Evolutionary conservation across 2,888 invertebrate species (phyloP).

Genomic region (Rhodophaea formosa): DNA sequence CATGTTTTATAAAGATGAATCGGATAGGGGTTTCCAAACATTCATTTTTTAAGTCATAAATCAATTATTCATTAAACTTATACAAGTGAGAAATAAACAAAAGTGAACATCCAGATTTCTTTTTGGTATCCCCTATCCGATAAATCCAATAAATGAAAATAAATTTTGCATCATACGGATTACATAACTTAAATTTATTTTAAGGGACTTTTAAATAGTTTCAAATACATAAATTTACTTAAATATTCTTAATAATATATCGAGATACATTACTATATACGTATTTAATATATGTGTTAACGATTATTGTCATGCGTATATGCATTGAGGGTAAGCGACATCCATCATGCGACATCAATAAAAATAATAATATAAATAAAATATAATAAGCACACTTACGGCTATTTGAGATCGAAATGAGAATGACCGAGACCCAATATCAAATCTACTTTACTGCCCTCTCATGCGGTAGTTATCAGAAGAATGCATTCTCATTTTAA

Average conservation of each 20-base stretch:
- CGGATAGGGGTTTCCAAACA: not conserved
- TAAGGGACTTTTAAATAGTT: slow-evolving; percentile 5
- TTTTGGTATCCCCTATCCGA: not conserved
- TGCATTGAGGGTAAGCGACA: slow-evolving; percentile 69
- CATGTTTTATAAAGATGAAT: not conserved
- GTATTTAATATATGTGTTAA: slow-evolving; percentile 21
- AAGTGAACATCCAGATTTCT: not conserved
- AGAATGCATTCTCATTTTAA: slow-evolving; percentile 74
- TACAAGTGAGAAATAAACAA: no score
- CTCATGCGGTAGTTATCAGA: slow-evolving; percentile 41
- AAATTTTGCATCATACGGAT: slow-evolving; percentile 13
- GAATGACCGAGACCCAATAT: slow-evolving; percentile 63
- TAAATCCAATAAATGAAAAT: not conserved
- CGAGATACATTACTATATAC: slow-evolving; percentile 19
- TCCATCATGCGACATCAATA: slow-evolving; percentile 75
- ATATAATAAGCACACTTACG: slow-evolving; percentile 44
- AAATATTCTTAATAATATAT: slow-evolving; percentile 21
- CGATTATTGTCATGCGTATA: slow-evolving; percentile 57
- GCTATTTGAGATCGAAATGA: slow-evolving; percentile 70
- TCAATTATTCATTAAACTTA: no score
- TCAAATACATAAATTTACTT: slow-evolving; percentile 21
- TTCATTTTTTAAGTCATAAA: no score
- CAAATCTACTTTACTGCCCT: slow-evolving; percentile 37
- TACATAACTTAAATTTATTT: slow-evolving; percentile 7
- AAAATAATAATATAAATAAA: slow-evolving; percentile 44